Conservation (phyloP, 2,888 invertebrate genomes). For the Esperia sulphurella region DNA sequence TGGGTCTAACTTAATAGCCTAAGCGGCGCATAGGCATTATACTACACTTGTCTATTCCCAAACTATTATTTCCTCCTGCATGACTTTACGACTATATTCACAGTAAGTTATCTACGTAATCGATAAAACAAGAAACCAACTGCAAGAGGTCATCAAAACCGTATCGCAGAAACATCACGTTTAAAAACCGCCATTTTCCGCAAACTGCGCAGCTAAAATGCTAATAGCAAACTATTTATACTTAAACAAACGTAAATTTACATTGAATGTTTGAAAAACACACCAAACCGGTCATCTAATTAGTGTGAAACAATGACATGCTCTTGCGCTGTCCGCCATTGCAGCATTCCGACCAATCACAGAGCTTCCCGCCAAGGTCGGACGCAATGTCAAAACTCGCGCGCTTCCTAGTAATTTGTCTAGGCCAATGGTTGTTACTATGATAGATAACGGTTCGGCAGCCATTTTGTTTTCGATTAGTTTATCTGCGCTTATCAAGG, state of each 20-base stretch:
- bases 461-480: slow-evolving; percentile 55
- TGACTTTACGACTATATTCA: no score
- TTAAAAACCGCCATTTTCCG: no score
- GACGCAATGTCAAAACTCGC: slow-evolving; percentile 69
- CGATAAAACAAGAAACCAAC: neutral
- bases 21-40: no score
- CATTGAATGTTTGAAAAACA: slow-evolving; percentile 43
- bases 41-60: no score
- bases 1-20: no score
- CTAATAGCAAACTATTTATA: slow-evolving; percentile 14
- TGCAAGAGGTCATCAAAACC: neutral
- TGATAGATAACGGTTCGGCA: slow-evolving; percentile 56
- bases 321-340: slow-evolving; percentile 60
- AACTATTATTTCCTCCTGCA: no score
- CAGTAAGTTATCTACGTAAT: no score
- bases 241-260: slow-evolving; percentile 22
- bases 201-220: slow-evolving; percentile 22
- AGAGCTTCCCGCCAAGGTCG: slow-evolving; percentile 55
- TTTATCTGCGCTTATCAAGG: slow-evolving; percentile 12
- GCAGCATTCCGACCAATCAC: slow-evolving; percentile 61
- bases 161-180: neutral
- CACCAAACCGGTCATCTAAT: slow-evolving; percentile 70
- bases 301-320: slow-evolving; percentile 60
- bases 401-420: slow-evolving; percentile 64
- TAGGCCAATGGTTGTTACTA: slow-evolving; percentile 62